Conservation (phyloP, 2,888 invertebrate genomes). For the Sturmia bella region DNA sequence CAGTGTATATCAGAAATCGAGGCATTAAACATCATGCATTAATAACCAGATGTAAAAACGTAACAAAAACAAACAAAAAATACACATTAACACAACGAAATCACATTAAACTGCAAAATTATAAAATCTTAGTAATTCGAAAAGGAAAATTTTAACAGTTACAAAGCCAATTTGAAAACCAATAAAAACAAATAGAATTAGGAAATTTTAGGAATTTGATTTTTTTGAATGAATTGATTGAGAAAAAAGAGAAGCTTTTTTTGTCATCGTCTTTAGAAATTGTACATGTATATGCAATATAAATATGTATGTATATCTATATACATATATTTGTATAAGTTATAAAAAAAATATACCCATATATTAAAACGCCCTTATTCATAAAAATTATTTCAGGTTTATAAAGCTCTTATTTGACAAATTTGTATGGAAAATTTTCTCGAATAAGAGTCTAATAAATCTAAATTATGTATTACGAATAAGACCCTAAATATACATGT, state of each 20-base stretch:
- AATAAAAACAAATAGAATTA: constrained; percentile 3
- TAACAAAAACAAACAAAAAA: neutral
- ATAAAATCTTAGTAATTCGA: neutral
- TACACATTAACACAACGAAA: neutral
- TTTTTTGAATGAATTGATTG: neutral
- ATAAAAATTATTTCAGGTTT: too few relatives aligned
- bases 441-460: too few relatives aligned
- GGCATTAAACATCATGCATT: neutral
- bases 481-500: too few relatives aligned
- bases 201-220: neutral
- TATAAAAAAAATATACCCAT: too few relatives aligned
- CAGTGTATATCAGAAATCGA: neutral
- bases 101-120: neutral
- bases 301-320: constrained; percentile 3
- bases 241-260: neutral
- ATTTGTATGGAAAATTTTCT: too few relatives aligned
- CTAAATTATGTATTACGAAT: too few relatives aligned
- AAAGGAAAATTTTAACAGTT: neutral
- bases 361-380: too few relatives aligned
- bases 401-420: too few relatives aligned
- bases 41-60: neutral
- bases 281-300: constrained; percentile 4
- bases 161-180: neutral
- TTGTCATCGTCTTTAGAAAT: constrained; percentile 27
- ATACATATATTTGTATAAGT: constrained; percentile 10